Conservation (phyloP, 2,888 invertebrate species). For the Agonopterix arenella region DNA sequence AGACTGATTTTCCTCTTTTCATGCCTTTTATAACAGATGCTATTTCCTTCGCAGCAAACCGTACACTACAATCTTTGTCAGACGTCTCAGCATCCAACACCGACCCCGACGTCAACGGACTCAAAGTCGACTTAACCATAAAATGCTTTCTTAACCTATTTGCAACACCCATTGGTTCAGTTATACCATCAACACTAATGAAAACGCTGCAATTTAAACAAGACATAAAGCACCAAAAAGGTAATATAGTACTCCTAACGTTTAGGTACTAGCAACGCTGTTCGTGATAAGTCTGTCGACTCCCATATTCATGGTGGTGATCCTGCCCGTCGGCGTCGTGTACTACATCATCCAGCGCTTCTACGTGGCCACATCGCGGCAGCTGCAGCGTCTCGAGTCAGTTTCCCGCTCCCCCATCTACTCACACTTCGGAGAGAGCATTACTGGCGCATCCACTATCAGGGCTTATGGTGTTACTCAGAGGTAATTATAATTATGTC, state of each 20-base stretch:
- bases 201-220: too few species aligned
- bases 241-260: neutral
- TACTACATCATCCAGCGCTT: constrained; percentile 95
- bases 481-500: constrained; percentile 45
- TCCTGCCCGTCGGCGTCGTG: constrained; percentile 86
- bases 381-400: constrained; percentile 95
- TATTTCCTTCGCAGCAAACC: too few species aligned
- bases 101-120: too few species aligned
- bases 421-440: constrained; percentile 97
- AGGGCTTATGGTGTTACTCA: constrained; percentile 89
- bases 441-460: constrained; percentile 90
- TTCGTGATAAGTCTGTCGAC: constrained; percentile 92
- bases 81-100: too few species aligned
- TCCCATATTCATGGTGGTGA: constrained; percentile 86
- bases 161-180: too few species aligned
- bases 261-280: constrained; percentile 88
- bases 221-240: too few species aligned
- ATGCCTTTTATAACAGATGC: too few species aligned
- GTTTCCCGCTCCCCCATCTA: constrained; percentile 97
- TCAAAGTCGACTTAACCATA: too few species aligned
- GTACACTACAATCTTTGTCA: too few species aligned
- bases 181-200: too few species aligned
- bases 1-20: too few species aligned
- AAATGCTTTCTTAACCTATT: too few species aligned
- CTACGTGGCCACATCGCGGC: constrained; percentile 95